phyloP scores from a whole-genome alignment of 2,888 invertebrate genomes.

The Lottia gigantea region DNA sequence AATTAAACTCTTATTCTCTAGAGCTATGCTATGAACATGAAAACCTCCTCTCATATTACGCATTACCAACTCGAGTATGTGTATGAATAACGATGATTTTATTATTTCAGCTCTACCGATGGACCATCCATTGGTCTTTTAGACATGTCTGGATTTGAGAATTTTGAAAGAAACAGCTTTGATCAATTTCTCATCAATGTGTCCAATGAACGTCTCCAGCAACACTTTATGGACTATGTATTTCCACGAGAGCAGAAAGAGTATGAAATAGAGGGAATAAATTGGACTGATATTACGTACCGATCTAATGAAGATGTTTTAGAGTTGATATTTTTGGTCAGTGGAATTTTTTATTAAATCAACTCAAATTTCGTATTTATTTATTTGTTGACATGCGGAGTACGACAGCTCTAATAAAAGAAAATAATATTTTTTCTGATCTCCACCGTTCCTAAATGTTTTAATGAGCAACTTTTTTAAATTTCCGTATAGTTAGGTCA shows the following conservation, averaged over 20 bases:
- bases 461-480: too few relatives aligned
- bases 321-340: conserved; percentile 49
- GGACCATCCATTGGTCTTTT: conserved; percentile 46
- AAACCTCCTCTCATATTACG: too few relatives aligned
- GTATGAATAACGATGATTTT: background rate
- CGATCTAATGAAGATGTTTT: conserved; percentile 50
- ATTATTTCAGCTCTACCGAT: conserved; percentile 30
- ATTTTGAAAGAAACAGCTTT: conserved; percentile 45
- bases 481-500: too few relatives aligned
- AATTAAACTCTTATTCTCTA: too few relatives aligned
- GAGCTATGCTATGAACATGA: too few relatives aligned
- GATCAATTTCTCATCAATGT: conserved; percentile 54
- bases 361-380: too few relatives aligned
- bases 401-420: too few relatives aligned
- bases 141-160: conserved; percentile 56
- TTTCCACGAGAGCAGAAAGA: conserved; percentile 52
- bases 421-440: too few relatives aligned
- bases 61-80: too few relatives aligned
- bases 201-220: conserved; percentile 54
- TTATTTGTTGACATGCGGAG: too few relatives aligned
- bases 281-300: conserved; percentile 49
- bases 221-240: conserved; percentile 58
- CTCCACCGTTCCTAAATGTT: too few relatives aligned
- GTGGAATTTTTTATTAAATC: background rate
- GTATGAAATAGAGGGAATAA: conserved; percentile 49